Percentiles rank a stretch among this genome's conserved stretches.
phyloP scores from a whole-genome alignment of 2,113 vertebrate species.

The Sapayoa aenigma region DNA sequence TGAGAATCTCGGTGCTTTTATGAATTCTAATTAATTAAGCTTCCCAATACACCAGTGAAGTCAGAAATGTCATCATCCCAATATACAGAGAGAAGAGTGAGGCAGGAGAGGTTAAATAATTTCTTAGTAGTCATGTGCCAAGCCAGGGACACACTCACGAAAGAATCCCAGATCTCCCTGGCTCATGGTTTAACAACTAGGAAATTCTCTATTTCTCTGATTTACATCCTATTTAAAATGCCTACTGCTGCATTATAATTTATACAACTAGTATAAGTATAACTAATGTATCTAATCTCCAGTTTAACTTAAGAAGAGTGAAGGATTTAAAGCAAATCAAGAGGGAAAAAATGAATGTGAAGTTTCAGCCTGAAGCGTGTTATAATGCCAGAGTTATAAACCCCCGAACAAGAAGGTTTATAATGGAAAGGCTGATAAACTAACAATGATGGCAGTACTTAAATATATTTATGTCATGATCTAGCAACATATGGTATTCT shows the following conservation, averaged over 20 bases:
- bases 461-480: constrained; percentile 59
- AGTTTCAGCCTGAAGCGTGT: neutral
- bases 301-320: constrained; percentile 61
- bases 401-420: constrained; percentile 26
- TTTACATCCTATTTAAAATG: constrained; percentile 49
- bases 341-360: constrained; percentile 33
- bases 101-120: constrained; percentile 25
- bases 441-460: constrained; percentile 56
- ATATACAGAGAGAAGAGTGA: neutral
- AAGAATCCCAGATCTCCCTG: neutral
- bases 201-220: constrained; percentile 40
- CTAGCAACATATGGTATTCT: constrained; percentile 43
- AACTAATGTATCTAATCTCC: constrained; percentile 67
- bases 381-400: constrained; percentile 38
- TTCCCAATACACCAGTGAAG: constrained; percentile 17
- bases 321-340: constrained; percentile 44
- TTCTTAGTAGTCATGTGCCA: neutral
- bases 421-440: constrained; percentile 63
- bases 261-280: constrained; percentile 59
- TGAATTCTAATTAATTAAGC: constrained; percentile 50
- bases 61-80: constrained; percentile 10
- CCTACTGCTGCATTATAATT: constrained; percentile 38
- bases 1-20: neutral
- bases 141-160: neutral
- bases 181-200: neutral